These are phyloP conservation scores for Liopterus haemorrhoidalis DNA, from an alignment of 2,888 invertebrate genomes.

Conservation along the genomic window DNA sequence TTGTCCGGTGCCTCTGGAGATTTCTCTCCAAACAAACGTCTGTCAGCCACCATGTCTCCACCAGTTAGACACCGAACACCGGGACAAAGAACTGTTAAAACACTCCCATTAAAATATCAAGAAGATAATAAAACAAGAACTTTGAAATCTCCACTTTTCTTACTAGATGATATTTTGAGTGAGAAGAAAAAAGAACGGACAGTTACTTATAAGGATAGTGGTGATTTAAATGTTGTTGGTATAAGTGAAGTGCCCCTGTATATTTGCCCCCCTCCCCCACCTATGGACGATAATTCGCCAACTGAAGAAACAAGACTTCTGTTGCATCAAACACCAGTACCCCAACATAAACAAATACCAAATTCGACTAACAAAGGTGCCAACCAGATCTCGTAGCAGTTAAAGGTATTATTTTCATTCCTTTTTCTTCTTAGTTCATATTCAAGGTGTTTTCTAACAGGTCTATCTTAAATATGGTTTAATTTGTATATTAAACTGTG, in stretches of 20 bases:
- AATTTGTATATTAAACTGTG: too few relatives aligned
- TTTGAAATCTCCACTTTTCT: conserved; percentile 42
- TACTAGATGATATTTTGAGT: conserved; percentile 46
- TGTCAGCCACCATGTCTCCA: conserved; percentile 39
- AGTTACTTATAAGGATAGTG: conserved; percentile 32
- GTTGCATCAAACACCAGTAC: conserved; percentile 34
- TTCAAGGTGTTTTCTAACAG: too few relatives aligned
- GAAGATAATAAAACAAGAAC: conserved; percentile 39
- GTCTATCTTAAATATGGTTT: too few relatives aligned
- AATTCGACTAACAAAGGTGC: conserved; percentile 41
- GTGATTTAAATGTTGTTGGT: conserved; percentile 33
- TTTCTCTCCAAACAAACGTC: conserved; percentile 41
- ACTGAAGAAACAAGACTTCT: conserved; percentile 49
- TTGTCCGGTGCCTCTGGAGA: conserved; percentile 40
- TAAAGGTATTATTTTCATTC: conserved; percentile 37
- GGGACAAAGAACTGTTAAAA: conserved; percentile 35
- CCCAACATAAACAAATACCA: conserved; percentile 33
- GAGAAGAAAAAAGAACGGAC: conserved; percentile 36
- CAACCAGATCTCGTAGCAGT: conserved; percentile 46
- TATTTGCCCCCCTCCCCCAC: conserved; percentile 51
- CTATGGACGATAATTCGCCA: conserved; percentile 49
- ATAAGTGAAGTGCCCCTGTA: conserved; percentile 44
- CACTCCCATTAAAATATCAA: conserved; percentile 15
- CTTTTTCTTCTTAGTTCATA: too few relatives aligned
- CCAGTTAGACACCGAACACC: conserved; percentile 37